Base-by-base conservation (phyloP, 2,797 vertebrate species). In the Molothrus aeneus region DNA sequence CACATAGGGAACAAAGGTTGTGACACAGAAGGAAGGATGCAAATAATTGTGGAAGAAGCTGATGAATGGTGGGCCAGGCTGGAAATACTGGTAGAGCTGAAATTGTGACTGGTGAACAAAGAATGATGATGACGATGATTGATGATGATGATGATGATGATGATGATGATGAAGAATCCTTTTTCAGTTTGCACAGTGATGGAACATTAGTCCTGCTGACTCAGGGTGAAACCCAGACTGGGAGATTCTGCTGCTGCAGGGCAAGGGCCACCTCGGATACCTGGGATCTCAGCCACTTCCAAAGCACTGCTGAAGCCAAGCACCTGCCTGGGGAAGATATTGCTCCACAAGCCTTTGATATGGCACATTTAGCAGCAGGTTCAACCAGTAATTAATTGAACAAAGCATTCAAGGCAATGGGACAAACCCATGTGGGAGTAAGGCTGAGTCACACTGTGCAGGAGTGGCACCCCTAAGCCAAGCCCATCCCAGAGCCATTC, bases 31-130 rank as follows among this genome's bases (percentile, higher is more conserved):
- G 65, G 66, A 86, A 88, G 80, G 17, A 54, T 8, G 60, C 82
- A 73, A 81, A 48, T 57, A 82, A 65, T 77, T 70, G 73, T 73
- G 82, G 91, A 91, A 81, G 85, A 78, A 59, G 80, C 43, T 70
- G 70, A 47, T 32, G 81, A 73, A 57, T 31, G 60, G 38, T 56
- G 59, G 34, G 48, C 14, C 28, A 51, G 75, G 63, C 93, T 94
- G 83, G 92, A 96, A 96, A 92, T 86, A 70, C 88, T 21, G 40
- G 95, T 53, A 25, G 91, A 71, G 42, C 79, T 68, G 90, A 48
- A 70, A 36, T 54, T 1, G 0, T 81, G 85, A 86, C 85, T 92
- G 60, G 82, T 80, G 78, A 77, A 77, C 57, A 77, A 61, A 69
- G 28, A 26, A 36, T 32, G 42, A 61, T 36, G 43, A 31, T 24